A percentile compares a stretch with the other conserved stretches of the same genome.
Conservation (phyloP, 1,140 invertebrate genomes). For the Bombus huntii region DNA sequence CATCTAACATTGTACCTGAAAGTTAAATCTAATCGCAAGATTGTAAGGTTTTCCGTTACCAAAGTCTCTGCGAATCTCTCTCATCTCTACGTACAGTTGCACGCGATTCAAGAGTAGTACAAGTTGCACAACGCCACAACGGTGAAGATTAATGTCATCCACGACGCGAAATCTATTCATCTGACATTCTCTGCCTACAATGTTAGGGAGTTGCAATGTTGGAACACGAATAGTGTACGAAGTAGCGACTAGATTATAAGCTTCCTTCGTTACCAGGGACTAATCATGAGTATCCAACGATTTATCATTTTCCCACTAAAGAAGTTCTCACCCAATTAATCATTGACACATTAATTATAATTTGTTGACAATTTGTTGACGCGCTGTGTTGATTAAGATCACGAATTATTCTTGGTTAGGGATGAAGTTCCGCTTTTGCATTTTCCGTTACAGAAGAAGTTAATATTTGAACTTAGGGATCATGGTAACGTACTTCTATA, state of each 20-base stretch:
- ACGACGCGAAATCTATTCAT: constrained; percentile 27
- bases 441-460: not conserved
- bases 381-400: not conserved
- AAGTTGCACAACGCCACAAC: not conserved
- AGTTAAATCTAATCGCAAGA: not conserved
- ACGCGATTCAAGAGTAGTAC: not conserved
- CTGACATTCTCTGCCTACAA: not conserved
- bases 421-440: not conserved
- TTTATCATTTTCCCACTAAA: constrained; percentile 15
- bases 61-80: not conserved
- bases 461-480: not conserved
- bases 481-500: not conserved
- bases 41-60: not conserved
- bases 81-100: not conserved
- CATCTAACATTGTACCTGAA: not conserved
- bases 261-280: not conserved
- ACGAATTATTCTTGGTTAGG: not conserved
- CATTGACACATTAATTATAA: not conserved
- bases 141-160: constrained; percentile 11
- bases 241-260: constrained; percentile 3
- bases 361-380: not conserved
- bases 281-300: not conserved
- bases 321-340: constrained; percentile 5
- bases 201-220: not conserved
- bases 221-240: not conserved